phyloP scores from a whole-genome alignment of 2,888 invertebrate genomes.

The Chalcis sispes region DNA sequence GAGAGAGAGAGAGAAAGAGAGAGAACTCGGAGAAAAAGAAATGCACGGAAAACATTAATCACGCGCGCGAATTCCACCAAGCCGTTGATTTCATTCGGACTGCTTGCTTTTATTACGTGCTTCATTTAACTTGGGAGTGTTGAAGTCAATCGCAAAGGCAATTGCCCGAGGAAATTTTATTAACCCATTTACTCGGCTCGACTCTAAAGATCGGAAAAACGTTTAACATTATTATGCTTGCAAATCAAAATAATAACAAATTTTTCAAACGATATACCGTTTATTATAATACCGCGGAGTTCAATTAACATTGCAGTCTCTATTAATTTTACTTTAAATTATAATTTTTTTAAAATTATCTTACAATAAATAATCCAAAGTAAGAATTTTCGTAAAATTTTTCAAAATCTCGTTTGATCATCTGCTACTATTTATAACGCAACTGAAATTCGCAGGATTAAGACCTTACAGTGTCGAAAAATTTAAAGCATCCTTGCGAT shows the following conservation, averaged over 20 bases:
- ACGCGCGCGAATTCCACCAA: constrained; percentile 8
- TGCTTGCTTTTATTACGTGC: constrained; percentile 48
- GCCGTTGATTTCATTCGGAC: constrained; percentile 36
- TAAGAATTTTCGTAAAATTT: too few relatives aligned
- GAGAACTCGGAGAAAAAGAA: constrained; percentile 32
- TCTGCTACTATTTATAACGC: neutral
- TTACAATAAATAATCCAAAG: too few relatives aligned
- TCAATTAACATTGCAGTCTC: too few relatives aligned
- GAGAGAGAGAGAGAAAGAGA: too few relatives aligned
- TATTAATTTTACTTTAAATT: too few relatives aligned
- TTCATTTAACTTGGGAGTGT: constrained; percentile 48
- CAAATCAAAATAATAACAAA: neutral
- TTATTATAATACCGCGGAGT: too few relatives aligned
- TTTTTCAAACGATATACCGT: too few relatives aligned
- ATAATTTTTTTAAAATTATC: too few relatives aligned
- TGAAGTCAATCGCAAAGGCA: constrained; percentile 26
- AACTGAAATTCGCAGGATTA: neutral
- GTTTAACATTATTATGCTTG: neutral
- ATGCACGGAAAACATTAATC: constrained; percentile 45
- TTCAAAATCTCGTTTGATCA: neutral
- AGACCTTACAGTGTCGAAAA: neutral
- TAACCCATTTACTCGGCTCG: constrained; percentile 20
- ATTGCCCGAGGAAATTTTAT: constrained; percentile 47
- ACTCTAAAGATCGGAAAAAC: constrained; percentile 21
- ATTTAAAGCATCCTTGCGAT: constrained; percentile 24